Percentiles rank a stretch among this genome's conserved stretches.
Evolutionary conservation across 1,140 invertebrate species (phyloP).

Genomic region (Rhagoletis pomonella): DNA sequence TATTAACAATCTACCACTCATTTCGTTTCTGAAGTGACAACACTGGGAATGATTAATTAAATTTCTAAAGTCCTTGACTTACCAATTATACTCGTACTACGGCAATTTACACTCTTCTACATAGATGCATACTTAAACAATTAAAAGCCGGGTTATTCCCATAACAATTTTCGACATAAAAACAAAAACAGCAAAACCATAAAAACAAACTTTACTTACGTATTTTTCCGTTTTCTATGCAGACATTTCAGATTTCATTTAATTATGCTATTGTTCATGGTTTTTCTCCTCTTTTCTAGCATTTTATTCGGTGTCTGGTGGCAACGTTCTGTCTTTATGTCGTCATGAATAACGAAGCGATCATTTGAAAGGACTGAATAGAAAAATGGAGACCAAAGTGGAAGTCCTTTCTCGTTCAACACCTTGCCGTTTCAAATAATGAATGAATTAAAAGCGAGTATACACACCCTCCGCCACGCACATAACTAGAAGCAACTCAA

Average conservation of each 20-base stretch:
- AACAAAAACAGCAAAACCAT: background rate
- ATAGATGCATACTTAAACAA: background rate
- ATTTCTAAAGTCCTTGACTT: background rate
- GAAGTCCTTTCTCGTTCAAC: constrained; percentile 49
- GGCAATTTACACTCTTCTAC: background rate
- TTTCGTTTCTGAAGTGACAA: too few species aligned
- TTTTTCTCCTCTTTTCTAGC: constrained; percentile 38
- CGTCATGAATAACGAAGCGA: constrained; percentile 37
- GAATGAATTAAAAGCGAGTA: constrained; percentile 53
- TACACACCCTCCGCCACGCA: constrained; percentile 45
- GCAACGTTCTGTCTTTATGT: constrained; percentile 32
- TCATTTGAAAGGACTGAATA: constrained; percentile 49
- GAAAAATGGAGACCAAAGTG: constrained; percentile 43
- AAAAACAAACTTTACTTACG: constrained; percentile 15
- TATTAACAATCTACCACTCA: too few species aligned
- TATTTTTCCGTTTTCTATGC: constrained; percentile 18
- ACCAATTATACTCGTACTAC: too few species aligned
- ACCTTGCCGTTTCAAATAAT: constrained; percentile 42
- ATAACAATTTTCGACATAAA: background rate
- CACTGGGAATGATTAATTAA: background rate
- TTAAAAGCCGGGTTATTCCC: background rate
- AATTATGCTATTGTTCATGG: constrained; percentile 35
- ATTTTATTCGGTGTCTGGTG: constrained; percentile 48
- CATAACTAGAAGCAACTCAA: background rate
- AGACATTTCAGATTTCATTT: constrained; percentile 52